Evolutionary conservation across 2,888 invertebrate species (phyloP), one percentile per base, ranked within the genome.

Genomic region (Plebejus argus): DNA sequence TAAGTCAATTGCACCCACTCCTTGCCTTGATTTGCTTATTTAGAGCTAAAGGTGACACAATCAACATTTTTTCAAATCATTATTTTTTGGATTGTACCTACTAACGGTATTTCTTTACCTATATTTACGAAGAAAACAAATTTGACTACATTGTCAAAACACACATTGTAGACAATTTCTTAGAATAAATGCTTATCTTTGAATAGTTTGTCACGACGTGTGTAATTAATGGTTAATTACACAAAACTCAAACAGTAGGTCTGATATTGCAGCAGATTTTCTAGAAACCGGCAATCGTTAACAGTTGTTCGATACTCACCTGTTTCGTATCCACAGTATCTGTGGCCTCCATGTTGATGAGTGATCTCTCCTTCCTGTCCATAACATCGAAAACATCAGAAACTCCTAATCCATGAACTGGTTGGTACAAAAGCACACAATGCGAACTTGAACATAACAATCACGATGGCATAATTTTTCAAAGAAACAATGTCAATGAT

Each of bases 321-420:
- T 95, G 95, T 95, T 95, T 95, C 83, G 95, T 95, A 87, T 95
- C 95, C 91, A 95, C 94, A 86, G 93, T 94, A 89, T 95, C 95
- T 84, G 92, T 91, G 86, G 94, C 91, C 92, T 96, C 95, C 95
- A 95, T 95, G 91, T 95, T 95, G 89, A 90, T 90, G 88, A 93
- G 91, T 90, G 92, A 90, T 89, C 92, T 89, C 86, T 92, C 92
- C 89, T 90, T 90, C 89, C 91, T 89, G 87, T 92, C 91, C 93
- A 94, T 93, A 85, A 84, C 87, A 87, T 90, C 86, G 91, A 86
- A 91, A 91, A 90, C 94, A 94, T 94, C 90, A 94, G 94, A 94
- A 93, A 88, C 87, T 87, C 84, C 89, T 90, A 89, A 85, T 88
- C 88, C 91, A 90, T 89, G 85, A 87, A 89, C 87, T 84, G 81